Base-by-base conservation (phyloP, 2,113 vertebrate genomes). In the Periophthalmus modestus region DNA sequence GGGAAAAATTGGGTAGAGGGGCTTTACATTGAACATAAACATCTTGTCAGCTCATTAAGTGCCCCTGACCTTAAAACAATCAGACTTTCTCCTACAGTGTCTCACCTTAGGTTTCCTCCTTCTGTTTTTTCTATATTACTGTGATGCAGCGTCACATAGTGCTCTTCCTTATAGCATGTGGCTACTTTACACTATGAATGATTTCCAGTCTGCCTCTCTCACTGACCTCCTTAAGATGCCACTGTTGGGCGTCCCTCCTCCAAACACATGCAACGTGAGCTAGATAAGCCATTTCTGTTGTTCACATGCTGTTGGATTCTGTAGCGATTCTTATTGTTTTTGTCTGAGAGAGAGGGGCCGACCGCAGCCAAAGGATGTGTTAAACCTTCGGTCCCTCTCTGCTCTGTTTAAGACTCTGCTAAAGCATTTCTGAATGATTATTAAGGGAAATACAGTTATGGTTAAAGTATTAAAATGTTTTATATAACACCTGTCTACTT, bases 61-160 rank as follows among this genome's bases (percentile, higher is more conserved):
- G 39, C 7, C 7, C 39, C 39, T 10, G 39, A 43, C 39, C 39
- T 43, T 10, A 10, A 43, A 18, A 28, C 15, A 57, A 23, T 13
- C 55, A 1, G 12, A 57, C 9, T 14, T 28, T 34, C 59, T 3
- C 15, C 59, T 18, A 28, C 5, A 34, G 59, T 34, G 59, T 34
- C 28, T 34, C 59, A 6, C 28, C 59, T 61, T 75, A 75, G 83
- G 58, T 13, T 69, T 46, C 87, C 84, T 86, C 82, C 87, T 89
- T 91, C 87, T 92, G 89, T 92, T 91, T 92, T 28, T 93, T 93
- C 28, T 61, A 3, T 61, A 68, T 94, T 92, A 92, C 92, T 91
- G 87, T 83, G 77, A 75, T 80, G 78, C 72, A 71, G 82, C 74
- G 78, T 89, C 87, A 89, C 77, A 55, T 84, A 77, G 84, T 77